phyloP scores from a whole-genome alignment of 2,113 vertebrate genomes.

The Columba janthina region DNA sequence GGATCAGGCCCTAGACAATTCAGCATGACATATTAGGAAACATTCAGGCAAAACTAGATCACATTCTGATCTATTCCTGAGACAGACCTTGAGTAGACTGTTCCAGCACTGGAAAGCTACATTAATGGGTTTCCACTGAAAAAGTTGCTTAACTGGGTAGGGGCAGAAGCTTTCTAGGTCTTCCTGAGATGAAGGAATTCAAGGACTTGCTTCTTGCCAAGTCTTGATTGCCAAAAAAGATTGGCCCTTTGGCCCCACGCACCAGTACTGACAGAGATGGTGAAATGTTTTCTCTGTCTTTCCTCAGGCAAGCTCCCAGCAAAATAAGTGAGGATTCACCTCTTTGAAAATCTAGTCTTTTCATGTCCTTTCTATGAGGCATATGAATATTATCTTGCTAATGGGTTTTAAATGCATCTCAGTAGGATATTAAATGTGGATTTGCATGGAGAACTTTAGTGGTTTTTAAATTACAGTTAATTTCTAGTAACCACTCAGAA shows the following conservation, averaged over 20 bases:
- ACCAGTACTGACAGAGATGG: not conserved
- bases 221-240: not conserved
- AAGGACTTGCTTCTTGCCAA: not conserved
- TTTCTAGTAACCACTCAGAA: slow-evolving; percentile 29
- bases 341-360: slow-evolving; percentile 24
- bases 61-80: not conserved
- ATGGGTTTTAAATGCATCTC: slow-evolving; percentile 51
- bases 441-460: slow-evolving; percentile 50
- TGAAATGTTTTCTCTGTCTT: not conserved
- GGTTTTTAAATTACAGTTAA: slow-evolving; percentile 30
- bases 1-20: not conserved
- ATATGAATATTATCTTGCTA: slow-evolving; percentile 29
- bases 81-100: not conserved
- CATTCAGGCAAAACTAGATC: not conserved
- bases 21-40: not conserved
- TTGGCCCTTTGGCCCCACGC: not conserved
- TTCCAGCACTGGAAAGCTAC: not conserved
- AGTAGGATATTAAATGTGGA: slow-evolving; percentile 44
- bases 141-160: not conserved
- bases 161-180: not conserved
- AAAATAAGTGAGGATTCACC: not conserved
- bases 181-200: not conserved
- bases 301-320: not conserved
- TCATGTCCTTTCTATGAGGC: slow-evolving; percentile 9
- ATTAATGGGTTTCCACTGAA: not conserved